phyloP scores from a whole-genome alignment of 2,797 vertebrate species.

The Poecilia gillii region DNA sequence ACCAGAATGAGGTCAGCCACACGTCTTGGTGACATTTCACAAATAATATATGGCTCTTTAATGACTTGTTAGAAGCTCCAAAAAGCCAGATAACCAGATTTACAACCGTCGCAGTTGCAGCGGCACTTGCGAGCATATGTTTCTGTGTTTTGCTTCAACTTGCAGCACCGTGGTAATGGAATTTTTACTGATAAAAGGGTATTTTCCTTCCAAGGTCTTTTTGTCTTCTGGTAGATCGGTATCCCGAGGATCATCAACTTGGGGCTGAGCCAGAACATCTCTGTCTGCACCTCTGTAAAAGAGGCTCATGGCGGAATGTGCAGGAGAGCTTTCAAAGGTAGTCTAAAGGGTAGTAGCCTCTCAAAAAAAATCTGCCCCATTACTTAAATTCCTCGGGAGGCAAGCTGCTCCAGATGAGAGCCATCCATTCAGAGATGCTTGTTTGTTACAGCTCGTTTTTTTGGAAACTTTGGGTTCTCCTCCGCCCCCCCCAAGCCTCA shows the following conservation, averaged over 20 bases:
- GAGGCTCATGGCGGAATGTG: conserved; percentile 51
- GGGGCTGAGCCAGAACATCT: conserved; percentile 58
- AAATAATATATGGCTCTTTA: conserved; percentile 54
- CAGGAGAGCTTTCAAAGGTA: conserved; percentile 41
- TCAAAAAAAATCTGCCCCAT: conserved; percentile 62
- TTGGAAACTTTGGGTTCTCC: conserved; percentile 29
- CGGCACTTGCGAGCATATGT: conserved; percentile 38
- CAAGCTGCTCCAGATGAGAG: conserved; percentile 37
- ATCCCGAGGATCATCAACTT: conserved; percentile 60
- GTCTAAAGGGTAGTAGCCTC: conserved; percentile 56
- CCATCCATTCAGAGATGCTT: conserved; percentile 25
- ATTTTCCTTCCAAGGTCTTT: conserved; percentile 48
- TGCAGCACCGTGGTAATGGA: conserved; percentile 35
- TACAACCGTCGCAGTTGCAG: conserved; percentile 45
- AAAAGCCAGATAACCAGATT: conserved; percentile 64
- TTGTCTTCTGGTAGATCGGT: conserved; percentile 45
- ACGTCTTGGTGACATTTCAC: conserved; percentile 49
- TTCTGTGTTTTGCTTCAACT: conserved; percentile 45
- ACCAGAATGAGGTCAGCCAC: conserved; percentile 67
- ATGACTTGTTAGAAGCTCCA: conserved; percentile 46
- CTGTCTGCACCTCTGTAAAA: conserved; percentile 71
- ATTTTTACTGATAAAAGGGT: conserved; percentile 53
- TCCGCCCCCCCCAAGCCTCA: background rate
- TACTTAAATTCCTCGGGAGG: conserved; percentile 62
- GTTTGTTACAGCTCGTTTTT: conserved; percentile 33